Evolutionary conservation across 2,797 vertebrate genomes (phyloP), one percentile per base, ranked within the genome.

Genomic region (Atherinosoma microstoma): DNA sequence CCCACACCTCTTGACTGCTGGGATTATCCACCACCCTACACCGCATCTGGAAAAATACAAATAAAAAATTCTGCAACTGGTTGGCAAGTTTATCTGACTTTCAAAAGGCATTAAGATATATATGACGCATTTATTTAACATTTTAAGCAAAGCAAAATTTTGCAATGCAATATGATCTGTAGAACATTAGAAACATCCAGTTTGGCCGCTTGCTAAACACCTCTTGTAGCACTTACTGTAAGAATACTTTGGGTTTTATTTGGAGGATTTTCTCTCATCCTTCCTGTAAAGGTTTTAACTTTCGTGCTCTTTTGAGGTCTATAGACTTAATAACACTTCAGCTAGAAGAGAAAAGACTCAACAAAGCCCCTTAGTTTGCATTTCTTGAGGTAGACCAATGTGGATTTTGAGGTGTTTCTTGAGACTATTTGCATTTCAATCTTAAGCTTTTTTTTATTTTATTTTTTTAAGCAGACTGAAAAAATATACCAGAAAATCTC

Each of bases 1-100:
- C 70, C 40, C 35, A 24, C 4, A 2, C 72, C 58, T 0, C 22
- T 40, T 58, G 32, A 67, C 42, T 40, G 24, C 36, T 42, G 6
- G 54, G 58, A 75, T 56, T 27, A 51, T 53, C 56, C 35, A 15
- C 54, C 57, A 64, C 22, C 13, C 35, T 29, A 57, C 65, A 51
- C 34, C 6, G 0, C 4, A 22, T 59, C 47, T 36, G 27, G 16
- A 20, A 2, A 16, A 68, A 30, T 1, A 38, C 35, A 60, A 35
- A 54, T 3, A 38, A 24, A 38, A 45, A 15, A 2, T 35, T 60
- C 42, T 22, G 22, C 51, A 54, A 24, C 22, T 56, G 27, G 53
- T 27, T 16, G 15, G 51, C 13, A 7, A 15, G 22, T 53, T 53
- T n/a, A 47, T 18, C 20, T 47, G 9, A 8, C 20, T 47, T 42